Evolutionary conservation across 2,113 vertebrate genomes (phyloP).

Genomic region (Marmota monax): DNA sequence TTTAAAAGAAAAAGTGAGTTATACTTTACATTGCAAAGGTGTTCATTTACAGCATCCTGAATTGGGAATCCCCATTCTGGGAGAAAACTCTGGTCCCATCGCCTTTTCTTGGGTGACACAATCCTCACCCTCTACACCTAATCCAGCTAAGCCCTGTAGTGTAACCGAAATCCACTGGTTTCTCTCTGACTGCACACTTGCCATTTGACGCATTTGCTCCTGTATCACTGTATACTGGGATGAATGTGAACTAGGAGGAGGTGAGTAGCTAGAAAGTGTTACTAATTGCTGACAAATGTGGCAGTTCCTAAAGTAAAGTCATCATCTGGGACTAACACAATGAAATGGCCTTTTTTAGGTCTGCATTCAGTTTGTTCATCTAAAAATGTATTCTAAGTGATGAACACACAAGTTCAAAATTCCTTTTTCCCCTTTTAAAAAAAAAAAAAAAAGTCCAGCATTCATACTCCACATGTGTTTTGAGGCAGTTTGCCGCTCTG

Average conservation of each 20-base stretch:
- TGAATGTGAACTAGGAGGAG: neutral
- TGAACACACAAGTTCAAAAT: neutral
- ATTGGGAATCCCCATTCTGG: neutral
- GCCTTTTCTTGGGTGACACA: neutral
- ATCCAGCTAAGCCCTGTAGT: neutral
- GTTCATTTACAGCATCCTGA: neutral
- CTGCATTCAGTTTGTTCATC: neutral
- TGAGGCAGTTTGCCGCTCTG: neutral
- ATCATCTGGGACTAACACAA: neutral
- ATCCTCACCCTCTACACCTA: neutral
- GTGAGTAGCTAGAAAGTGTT: neutral
- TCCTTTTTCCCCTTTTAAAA: neutral
- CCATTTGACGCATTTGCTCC: neutral
- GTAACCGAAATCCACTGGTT: neutral
- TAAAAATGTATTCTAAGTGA: neutral
- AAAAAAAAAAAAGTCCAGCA: neutral
- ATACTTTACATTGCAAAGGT: neutral
- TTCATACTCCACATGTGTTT: neutral
- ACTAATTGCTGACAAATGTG: neutral
- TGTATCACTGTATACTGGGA: neutral
- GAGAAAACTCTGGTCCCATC: neutral
- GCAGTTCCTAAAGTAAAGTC: neutral
- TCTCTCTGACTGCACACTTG: neutral
- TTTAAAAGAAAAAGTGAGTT: neutral
- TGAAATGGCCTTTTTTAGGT: constrained; percentile 13